Evolutionary conservation across 35 echinoderm and acorn worm genomes (phyloP).

Genomic region (Holothuria glaberrima): DNA sequence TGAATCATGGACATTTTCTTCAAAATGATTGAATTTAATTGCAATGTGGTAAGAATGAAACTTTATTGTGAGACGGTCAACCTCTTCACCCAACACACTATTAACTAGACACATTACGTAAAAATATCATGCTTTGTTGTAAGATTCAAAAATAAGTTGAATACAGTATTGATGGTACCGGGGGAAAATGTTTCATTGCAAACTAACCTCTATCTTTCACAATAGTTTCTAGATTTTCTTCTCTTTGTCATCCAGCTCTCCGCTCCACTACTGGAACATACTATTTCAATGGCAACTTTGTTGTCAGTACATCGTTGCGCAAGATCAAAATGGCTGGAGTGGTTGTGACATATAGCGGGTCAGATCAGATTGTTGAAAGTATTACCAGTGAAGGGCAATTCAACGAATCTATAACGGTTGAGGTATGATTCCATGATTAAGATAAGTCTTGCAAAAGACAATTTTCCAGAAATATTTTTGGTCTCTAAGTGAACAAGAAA

Average conservation of each 20-base stretch:
- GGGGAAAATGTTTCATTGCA: background rate
- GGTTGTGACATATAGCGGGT: conserved; percentile 85
- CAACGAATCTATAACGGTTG: conserved; percentile 56
- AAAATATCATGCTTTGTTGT: no score
- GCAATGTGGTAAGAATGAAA: no score
- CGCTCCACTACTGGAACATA: conserved; percentile 48
- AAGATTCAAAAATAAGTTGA: no score
- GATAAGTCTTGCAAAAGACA: no score
- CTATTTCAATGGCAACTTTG: conserved; percentile 86
- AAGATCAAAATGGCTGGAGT: conserved; percentile 68
- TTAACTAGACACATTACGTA: no score
- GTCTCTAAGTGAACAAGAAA: no score
- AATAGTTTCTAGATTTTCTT: background rate
- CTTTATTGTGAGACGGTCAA: no score
- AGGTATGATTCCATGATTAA: conserved; percentile 67
- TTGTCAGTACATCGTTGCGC: conserved; percentile 70
- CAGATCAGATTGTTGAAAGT: conserved; percentile 69
- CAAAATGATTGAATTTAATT: no score
- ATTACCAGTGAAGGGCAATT: conserved; percentile 74
- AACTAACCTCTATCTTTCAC: background rate
- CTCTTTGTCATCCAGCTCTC: conserved; percentile 56
- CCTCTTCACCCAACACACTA: no score
- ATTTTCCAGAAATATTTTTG: no score
- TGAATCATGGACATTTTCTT: no score
- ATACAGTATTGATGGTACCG: no score